Base-by-base conservation (phyloP, 2,113 vertebrate species). In the Pica pica region DNA sequence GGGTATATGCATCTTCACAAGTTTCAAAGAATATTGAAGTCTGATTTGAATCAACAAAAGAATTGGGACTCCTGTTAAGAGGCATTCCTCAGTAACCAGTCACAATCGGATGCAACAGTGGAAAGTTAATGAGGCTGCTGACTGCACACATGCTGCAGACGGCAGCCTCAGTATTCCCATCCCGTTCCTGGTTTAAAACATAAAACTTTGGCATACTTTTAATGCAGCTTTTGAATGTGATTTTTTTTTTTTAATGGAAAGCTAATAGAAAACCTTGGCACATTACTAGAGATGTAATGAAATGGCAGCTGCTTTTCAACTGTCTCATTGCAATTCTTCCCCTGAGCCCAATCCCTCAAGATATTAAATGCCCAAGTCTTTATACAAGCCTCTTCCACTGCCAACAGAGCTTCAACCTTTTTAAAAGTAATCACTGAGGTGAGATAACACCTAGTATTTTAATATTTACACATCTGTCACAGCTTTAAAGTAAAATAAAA, bases 241-340 rank as follows among this genome's bases (percentile, higher is more conserved):
- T 50, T 79, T 92, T 78, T 70, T 44, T 89, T 89, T 90, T 92
- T 78, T 11, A 81, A 87, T 44, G 30, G 41, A 75, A 88, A 96
- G 89, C 74, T 95, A 96, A 94, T 67, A 80, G 87, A 93, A 96
- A 97, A 87, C 56, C 78, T 77, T 96, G 93, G 94, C 93, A 95
- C 84, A 70, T 90, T 96, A 94, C 96, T 85, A 60, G 53, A 92
- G 82, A 93, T 3, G 19, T 75, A 94, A 94, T 93, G 91, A 95
- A 96, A 96, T 60, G 70, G 94, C 92, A 97, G 95, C 73, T 95
- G 90, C 89, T 95, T 97, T 95, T 97, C 95, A 93, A 88, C 87
- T 83, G 85, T 95, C 89, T 94, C 92, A 86, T 85, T 94, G 82
- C 82, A 87, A 93, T 89, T 85, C 91, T 81, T 87, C 85, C 87